These are phyloP conservation scores for Origma solitaria DNA, from an alignment of 2,113 vertebrate genomes.

Conservation along the genomic window DNA sequence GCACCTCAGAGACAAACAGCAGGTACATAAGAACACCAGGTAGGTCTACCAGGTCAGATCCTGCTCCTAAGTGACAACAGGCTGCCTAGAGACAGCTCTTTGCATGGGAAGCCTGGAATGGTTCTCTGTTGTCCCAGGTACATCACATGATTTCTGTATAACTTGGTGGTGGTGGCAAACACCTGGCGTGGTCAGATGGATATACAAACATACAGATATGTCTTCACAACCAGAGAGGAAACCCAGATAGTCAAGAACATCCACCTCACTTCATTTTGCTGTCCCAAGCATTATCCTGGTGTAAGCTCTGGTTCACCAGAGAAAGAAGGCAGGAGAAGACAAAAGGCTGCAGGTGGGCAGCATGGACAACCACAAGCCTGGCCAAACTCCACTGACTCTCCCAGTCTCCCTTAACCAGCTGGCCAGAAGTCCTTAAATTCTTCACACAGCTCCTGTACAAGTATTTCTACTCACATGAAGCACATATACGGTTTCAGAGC, in stretches of 20 bases:
- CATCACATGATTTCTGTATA: not conserved
- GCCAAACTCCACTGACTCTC: not conserved
- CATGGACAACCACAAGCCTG: not conserved
- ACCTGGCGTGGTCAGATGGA: not conserved
- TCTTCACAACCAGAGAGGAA: not conserved
- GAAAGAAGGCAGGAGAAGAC: not conserved
- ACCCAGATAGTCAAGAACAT: not conserved
- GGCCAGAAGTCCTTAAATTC: not conserved
- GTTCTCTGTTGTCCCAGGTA: not conserved
- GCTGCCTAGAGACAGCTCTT: not conserved
- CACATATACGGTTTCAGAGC: not conserved
- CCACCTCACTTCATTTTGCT: not conserved
- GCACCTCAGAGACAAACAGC: not conserved
- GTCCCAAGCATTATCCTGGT: not conserved
- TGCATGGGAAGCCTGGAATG: not conserved
- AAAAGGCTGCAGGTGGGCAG: not conserved
- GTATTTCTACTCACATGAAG: not conserved
- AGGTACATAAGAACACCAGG: not conserved
- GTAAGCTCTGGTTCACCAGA: not conserved
- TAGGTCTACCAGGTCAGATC: not conserved
- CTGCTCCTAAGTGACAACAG: not conserved
- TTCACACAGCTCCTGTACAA: not conserved
- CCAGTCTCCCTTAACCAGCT: accelerated
- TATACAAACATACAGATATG: not conserved
- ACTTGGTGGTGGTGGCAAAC: not conserved